Percentiles rank a stretch among this genome's conserved stretches.
Conservation (phyloP, 2,797 vertebrate species). For the Brachyalestes nurse region DNA sequence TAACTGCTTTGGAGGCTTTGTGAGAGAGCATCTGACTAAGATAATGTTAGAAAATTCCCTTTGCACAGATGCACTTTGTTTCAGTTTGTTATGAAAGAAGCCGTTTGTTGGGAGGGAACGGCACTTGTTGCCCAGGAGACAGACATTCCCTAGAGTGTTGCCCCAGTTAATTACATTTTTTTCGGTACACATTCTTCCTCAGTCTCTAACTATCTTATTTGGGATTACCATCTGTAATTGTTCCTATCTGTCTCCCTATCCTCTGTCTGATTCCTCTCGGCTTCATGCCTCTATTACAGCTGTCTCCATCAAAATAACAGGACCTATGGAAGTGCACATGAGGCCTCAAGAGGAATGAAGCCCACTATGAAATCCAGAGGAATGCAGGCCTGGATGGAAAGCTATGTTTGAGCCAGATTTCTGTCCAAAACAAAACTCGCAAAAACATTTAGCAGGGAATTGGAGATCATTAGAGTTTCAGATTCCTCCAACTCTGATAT, state of each 20-base stretch:
- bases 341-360: constrained; percentile 8
- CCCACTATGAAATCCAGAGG: constrained; percentile 35
- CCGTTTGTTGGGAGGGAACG: constrained; percentile 71
- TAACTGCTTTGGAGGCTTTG: background rate
- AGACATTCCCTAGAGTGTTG: constrained; percentile 71
- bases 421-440: constrained; percentile 14
- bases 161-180: constrained; percentile 70
- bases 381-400: constrained; percentile 31
- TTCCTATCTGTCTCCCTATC: constrained; percentile 54
- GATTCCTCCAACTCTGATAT: background rate
- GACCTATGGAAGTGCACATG: constrained; percentile 5
- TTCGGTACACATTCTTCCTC: constrained; percentile 21
- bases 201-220: constrained; percentile 5
- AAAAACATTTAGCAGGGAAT: constrained; percentile 18
- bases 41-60: constrained; percentile 30
- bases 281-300: constrained; percentile 17
- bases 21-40: constrained; percentile 12
- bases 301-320: constrained; percentile 16
- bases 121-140: constrained; percentile 73
- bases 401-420: constrained; percentile 25
- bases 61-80: constrained; percentile 65
- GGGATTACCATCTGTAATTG: constrained; percentile 61
- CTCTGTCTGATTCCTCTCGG: background rate
- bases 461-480: background rate
- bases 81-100: constrained; percentile 74